Evolutionary conservation across 2,797 vertebrate genomes (phyloP).

Genomic region (Neostethus bicornis): DNA sequence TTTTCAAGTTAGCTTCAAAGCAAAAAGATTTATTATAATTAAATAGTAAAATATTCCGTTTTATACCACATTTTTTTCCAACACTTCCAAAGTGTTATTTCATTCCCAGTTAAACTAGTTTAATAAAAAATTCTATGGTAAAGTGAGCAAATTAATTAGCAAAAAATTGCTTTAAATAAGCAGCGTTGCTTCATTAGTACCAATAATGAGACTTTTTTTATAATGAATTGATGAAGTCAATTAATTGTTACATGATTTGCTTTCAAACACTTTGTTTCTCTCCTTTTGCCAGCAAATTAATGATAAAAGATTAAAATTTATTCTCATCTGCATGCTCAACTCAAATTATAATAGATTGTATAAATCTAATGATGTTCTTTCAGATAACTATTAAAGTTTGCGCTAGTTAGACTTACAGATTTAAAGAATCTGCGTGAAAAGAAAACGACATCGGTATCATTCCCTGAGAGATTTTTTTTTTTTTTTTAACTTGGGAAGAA

Average conservation of each 20-base stretch:
- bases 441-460: constrained; percentile 7
- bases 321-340: constrained; percentile 17
- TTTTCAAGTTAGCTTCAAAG: too few relatives aligned
- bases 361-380: constrained; percentile 49
- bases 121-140: constrained; percentile 2
- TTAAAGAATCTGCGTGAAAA: constrained; percentile 6
- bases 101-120: not conserved
- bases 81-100: too few relatives aligned
- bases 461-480: constrained; percentile 13
- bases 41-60: too few relatives aligned
- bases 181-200: constrained; percentile 33
- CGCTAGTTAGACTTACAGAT: too few relatives aligned
- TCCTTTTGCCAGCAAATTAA: constrained; percentile 24
- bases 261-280: constrained; percentile 7
- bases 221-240: constrained; percentile 63
- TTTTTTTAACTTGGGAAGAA: too few relatives aligned
- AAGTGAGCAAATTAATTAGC: constrained; percentile 38
- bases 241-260: constrained; percentile 56
- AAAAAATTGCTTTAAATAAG: constrained; percentile 31
- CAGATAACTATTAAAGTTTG: constrained; percentile 51
- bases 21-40: too few relatives aligned
- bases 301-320: constrained; percentile 47
- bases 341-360: constrained; percentile 48
- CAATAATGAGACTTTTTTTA: constrained; percentile 40
- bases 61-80: too few relatives aligned